Base-by-base conservation (phyloP, 2,888 invertebrate genomes). In the Dascillus cervinus region DNA sequence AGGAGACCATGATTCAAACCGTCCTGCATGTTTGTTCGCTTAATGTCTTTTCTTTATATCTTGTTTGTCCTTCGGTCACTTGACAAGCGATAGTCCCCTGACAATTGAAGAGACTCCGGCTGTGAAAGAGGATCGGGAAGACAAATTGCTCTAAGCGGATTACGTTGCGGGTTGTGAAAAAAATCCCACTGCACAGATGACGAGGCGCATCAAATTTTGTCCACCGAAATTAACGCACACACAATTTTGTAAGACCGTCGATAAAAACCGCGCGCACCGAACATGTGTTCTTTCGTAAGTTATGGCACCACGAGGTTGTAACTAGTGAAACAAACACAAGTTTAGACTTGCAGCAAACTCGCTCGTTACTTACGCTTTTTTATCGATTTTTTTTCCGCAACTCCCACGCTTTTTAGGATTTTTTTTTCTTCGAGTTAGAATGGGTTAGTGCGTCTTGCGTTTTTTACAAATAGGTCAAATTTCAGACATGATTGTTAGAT, bases 101-200 rank as follows among this genome's bases (percentile, higher is more conserved):
- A 52, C 52, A 52, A 51, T 50, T 47, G 49, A 51, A 47, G 47
- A 50, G 52, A 53, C 50, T n/a, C n/a, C n/a, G n/a, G n/a, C n/a
- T n/a, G n/a, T n/a, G n/a, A n/a, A 49, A 46, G 32, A 29, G 46
- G 50, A 52, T 49, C 49, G 47, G 41, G 37, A 43, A 48, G 52
- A 51, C 53, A 53, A 53, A 53, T 53, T 52, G 49, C 47, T 39
- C 37, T 53, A 53, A 52, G 50, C 49, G 41, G 45, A 50, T 53
- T 52, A 52, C 46, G 8, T 17, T 17, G 8, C 17, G 17, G 17
- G 8, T 4, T 17, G 17, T 8, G 8, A 17, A 17, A 4, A 17
- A 17, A 6, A 17, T 17, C 8, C 8, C 17, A 17, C 17, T n/a
- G n/a, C n/a, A n/a, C n/a, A n/a, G n/a, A n/a, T n/a, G n/a, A n/a